Evolutionary conservation across 1,140 invertebrate species (phyloP), one percentile per base, ranked within the genome.

Genomic region (Globodera rostochiensis): DNA sequence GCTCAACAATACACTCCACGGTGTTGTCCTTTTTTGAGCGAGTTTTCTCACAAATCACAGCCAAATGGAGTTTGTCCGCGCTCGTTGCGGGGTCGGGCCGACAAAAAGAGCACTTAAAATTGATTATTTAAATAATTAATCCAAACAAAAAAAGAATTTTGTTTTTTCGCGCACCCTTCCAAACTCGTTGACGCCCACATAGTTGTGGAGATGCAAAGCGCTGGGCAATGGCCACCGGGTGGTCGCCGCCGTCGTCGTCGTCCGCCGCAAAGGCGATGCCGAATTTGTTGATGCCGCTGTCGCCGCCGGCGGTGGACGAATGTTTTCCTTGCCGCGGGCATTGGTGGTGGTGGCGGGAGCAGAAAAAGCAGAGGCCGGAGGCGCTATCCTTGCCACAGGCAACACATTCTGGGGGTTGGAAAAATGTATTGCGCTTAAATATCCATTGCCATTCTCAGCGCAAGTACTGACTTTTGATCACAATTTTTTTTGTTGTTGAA

Each of bases 161-260:
- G 0, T 69, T 36, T 21, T 69, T 69, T 36, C 6, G 36, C 69
- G 4, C 49, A 78, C 76, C 70, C 76, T 64, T 47, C 76, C 76
- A 36, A 67, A 69, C 46, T 46, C 76, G 66, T 78, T 78, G 21
- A 70, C 49, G 21, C 21, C 64, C n/a, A 46, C 6, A 36, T 69
- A 78, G 70, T 69, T 46, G 6, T 78, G 25, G 3, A 50, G 13
- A 70, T 78, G 25, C 1, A 25, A 9, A 9, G 66, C n/a, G n/a
- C 45, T 78, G 46, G 76, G 76, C 21, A 78, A 47, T 67, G 76
- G 76, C 76, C 76, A 78, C 49, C 66, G 64, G 7, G 76, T 21
- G 7, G 76, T 21, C 46, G 21, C 47, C 19, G 11, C 11, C 49
- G 76, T 9, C n/a, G 21, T 71, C 8, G 46, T 21, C 60, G 57